Percentiles rank a stretch among this genome's conserved stretches.
Evolutionary conservation across 2,888 invertebrate genomes (phyloP).

Genomic region (Exocentrus adspersus): DNA sequence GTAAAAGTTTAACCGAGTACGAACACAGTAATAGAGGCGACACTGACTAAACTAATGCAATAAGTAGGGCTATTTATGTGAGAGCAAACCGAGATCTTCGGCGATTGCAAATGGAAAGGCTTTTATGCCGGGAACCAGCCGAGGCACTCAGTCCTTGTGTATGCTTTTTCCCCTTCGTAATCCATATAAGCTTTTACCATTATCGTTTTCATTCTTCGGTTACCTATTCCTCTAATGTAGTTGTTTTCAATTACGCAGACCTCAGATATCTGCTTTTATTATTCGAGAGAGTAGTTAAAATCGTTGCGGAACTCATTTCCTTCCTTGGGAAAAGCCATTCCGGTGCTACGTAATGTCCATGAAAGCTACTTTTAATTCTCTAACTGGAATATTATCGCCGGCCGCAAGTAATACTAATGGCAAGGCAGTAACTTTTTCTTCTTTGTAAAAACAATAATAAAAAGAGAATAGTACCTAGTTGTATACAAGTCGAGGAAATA

Average conservation of each 20-base stretch:
- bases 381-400: not conserved
- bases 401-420: no score
- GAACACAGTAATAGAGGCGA: constrained; percentile 35
- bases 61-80: constrained; percentile 57
- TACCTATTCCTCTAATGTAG: constrained; percentile 43
- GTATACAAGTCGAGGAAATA: no score
- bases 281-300: constrained; percentile 13
- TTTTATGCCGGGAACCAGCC: constrained; percentile 53
- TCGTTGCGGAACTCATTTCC: not conserved
- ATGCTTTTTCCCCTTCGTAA: constrained; percentile 45
- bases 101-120: constrained; percentile 55
- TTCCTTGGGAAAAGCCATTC: not conserved
- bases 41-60: constrained; percentile 57
- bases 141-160: constrained; percentile 45
- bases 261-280: constrained; percentile 22
- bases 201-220: constrained; percentile 43
- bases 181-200: constrained; percentile 48
- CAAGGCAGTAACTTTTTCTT: no score
- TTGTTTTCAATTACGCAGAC: constrained; percentile 42
- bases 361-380: not conserved
- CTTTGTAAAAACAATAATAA: no score
- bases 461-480: no score
- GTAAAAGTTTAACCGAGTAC: constrained; percentile 18
- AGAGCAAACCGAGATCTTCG: constrained; percentile 57
- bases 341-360: not conserved